phyloP scores from a whole-genome alignment of 2,797 vertebrate genomes.

The Lacerta bilineata region DNA sequence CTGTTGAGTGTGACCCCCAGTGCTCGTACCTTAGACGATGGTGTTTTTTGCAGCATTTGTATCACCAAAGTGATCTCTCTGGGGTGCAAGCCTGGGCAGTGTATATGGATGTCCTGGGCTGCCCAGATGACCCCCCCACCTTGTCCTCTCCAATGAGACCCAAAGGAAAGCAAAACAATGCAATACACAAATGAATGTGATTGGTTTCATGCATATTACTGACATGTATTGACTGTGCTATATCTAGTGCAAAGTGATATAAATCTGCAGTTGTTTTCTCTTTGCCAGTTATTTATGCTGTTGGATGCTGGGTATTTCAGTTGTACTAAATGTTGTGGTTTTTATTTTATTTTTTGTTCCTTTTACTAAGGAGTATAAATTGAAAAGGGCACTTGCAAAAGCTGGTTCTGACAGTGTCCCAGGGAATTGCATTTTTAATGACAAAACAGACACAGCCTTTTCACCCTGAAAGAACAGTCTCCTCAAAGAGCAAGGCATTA shows the following conservation, averaged over 20 bases:
- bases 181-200: not conserved
- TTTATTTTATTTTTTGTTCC: no score
- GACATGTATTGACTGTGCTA: not conserved
- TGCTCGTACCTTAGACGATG: no score
- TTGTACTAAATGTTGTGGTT: not conserved
- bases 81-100: no score
- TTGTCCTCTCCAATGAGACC: no score
- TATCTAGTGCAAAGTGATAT: slow-evolving; percentile 11
- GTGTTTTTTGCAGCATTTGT: no score
- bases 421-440: not conserved
- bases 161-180: no score
- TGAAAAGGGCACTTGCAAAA: no score
- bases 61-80: no score
- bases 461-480: not conserved
- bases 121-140: no score
- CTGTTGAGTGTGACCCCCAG: no score
- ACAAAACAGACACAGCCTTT: not conserved
- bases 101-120: no score
- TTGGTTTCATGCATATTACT: not conserved
- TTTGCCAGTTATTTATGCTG: slow-evolving; percentile 40
- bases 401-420: not conserved
- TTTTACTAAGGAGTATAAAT: no score
- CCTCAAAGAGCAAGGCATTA: not conserved
- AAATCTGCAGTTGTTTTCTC: not conserved
- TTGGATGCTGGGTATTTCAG: not conserved